These are phyloP conservation scores for Spongilla lacustris DNA, from an alignment of 37 sponge, comb jelly and placozoan genomes.

Conservation along the genomic window DNA sequence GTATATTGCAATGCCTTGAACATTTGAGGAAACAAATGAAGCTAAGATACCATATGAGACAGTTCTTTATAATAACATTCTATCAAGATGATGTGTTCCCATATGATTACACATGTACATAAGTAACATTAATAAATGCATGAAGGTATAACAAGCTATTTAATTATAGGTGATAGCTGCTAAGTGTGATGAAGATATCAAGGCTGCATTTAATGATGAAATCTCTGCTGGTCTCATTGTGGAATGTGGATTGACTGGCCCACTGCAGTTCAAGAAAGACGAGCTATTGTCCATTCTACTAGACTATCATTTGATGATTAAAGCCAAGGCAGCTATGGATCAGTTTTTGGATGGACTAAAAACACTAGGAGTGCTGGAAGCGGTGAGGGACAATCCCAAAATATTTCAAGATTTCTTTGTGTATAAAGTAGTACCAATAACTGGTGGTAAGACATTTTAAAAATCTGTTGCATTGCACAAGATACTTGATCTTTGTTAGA, in stretches of 20 bases:
- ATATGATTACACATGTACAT: too few relatives aligned
- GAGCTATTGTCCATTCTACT: background rate
- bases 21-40: too few relatives aligned
- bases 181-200: too few relatives aligned
- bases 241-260: background rate
- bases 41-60: too few relatives aligned
- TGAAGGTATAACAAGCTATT: too few relatives aligned
- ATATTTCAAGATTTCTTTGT: background rate
- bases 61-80: too few relatives aligned
- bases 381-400: background rate
- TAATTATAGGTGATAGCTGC: too few relatives aligned
- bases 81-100: too few relatives aligned
- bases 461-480: background rate
- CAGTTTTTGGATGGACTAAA: background rate
- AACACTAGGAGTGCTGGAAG: background rate
- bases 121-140: too few relatives aligned
- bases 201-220: background rate
- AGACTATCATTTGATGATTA: background rate
- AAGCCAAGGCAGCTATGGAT: background rate
- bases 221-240: background rate
- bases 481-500: background rate
- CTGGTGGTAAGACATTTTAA: background rate
- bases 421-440: background rate
- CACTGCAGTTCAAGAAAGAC: background rate
- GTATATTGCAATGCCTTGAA: too few relatives aligned